A percentile compares a stretch with the other conserved stretches of the same genome.
These are phyloP conservation scores for Semotilus atromaculatus DNA, from an alignment of 2,797 vertebrate genomes.

Conservation along the genomic window DNA sequence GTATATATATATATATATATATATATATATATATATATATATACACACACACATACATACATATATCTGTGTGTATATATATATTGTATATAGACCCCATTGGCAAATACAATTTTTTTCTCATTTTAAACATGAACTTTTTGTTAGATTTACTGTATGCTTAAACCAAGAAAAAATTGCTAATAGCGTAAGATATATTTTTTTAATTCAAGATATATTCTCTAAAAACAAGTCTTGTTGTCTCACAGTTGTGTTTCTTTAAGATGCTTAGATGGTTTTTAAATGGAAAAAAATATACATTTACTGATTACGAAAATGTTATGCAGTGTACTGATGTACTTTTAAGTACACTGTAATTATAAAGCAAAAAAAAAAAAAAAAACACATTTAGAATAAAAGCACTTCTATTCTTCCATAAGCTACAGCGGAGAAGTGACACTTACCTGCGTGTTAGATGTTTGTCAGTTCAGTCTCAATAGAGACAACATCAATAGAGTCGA, in stretches of 20 bases:
- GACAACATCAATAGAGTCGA: conserved; percentile 38
- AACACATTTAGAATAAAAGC: neutral
- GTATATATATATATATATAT: neutral
- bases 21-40: neutral
- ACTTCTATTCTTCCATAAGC: conserved; percentile 12
- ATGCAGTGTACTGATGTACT: neutral
- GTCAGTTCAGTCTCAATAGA: conserved; percentile 6
- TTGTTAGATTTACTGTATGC: neutral
- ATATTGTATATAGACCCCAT: neutral
- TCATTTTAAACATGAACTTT: neutral
- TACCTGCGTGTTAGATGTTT: neutral
- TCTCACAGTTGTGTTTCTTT: neutral
- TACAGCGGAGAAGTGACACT: conserved; percentile 16
- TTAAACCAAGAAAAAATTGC: neutral
- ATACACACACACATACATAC: too few species aligned
- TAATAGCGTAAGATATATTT: too few species aligned
- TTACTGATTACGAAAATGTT: too few species aligned
- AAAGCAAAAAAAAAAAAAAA: neutral
- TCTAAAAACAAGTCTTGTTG: neutral
- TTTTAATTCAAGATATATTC: too few species aligned
- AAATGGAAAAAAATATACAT: neutral
- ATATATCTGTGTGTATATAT: neutral
- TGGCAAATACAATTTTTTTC: neutral
- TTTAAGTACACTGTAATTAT: neutral
- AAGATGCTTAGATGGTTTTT: neutral